These are phyloP conservation scores for Macrobrachium nipponense DNA, from an alignment of 1,140 invertebrate genomes.

Conservation along the genomic window DNA sequence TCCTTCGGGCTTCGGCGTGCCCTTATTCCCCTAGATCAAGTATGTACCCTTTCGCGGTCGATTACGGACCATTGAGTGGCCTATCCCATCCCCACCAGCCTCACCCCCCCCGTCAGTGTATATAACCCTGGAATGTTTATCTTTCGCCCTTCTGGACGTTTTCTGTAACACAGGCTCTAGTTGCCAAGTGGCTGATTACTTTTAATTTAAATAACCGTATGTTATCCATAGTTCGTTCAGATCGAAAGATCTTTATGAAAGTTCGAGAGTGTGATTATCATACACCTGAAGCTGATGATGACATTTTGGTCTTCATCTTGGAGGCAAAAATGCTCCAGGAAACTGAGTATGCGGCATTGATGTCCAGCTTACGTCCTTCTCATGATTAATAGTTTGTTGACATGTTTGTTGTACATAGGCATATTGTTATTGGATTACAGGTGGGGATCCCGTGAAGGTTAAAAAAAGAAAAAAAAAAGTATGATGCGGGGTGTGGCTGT, in stretches of 20 bases:
- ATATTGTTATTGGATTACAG: slow-evolving; percentile 50
- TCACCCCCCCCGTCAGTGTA: too few species aligned
- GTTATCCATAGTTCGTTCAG: too few species aligned
- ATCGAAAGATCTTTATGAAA: not conserved
- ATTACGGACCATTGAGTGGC: slow-evolving; percentile 38
- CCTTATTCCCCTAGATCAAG: slow-evolving; percentile 10
- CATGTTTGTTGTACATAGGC: slow-evolving; percentile 42
- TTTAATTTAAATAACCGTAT: too few species aligned
- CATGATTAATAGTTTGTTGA: slow-evolving; percentile 48
- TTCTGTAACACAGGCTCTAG: not conserved
- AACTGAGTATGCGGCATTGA: not conserved
- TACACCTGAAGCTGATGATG: too few species aligned
- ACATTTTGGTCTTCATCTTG: not conserved
- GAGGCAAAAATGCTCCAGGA: not conserved
- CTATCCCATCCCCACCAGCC: slow-evolving; percentile 26
- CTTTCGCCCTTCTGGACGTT: slow-evolving; percentile 35
- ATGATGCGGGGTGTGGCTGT: too few species aligned
- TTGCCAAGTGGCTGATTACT: not conserved
- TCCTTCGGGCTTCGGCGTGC: not conserved
- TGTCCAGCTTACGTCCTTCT: not conserved
- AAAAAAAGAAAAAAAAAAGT: too few species aligned
- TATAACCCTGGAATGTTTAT: slow-evolving; percentile 39
- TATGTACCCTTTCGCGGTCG: slow-evolving; percentile 46
- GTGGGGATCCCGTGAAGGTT: too few species aligned
- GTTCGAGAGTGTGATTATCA: not conserved